Evolutionary conservation across 2,888 invertebrate species (phyloP).

Genomic region (Meiosimyza platycephala): DNA sequence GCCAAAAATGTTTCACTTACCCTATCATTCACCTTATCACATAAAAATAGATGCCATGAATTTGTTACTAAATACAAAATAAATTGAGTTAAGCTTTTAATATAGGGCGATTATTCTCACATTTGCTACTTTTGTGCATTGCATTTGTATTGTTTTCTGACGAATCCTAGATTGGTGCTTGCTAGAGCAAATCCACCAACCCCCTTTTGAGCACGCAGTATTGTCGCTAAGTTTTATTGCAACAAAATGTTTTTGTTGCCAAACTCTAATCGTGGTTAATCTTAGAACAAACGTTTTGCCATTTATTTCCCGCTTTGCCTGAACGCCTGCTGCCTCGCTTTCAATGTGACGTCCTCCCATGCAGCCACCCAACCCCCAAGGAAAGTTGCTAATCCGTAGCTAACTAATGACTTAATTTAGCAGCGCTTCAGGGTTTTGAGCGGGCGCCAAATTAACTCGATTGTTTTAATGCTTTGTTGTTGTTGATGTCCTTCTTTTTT

Average conservation of each 20-base stretch:
- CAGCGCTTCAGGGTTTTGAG: constrained; percentile 64
- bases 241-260: constrained; percentile 34
- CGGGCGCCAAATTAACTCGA: constrained; percentile 63
- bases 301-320: constrained; percentile 63
- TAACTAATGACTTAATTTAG: constrained; percentile 69
- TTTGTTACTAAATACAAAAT: constrained; percentile 3
- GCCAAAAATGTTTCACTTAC: too few relatives aligned
- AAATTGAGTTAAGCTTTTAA: constrained; percentile 59
- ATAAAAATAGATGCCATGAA: too few relatives aligned
- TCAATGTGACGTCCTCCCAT: constrained; percentile 33
- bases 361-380: constrained; percentile 3
- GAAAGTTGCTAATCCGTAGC: constrained; percentile 44
- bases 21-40: too few relatives aligned
- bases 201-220: background rate
- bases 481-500: constrained; percentile 45
- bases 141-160: background rate
- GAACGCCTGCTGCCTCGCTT: constrained; percentile 16
- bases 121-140: constrained; percentile 61
- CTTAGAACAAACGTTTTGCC: constrained; percentile 66
- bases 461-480: constrained; percentile 50
- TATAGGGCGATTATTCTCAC: constrained; percentile 65
- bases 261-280: constrained; percentile 64
- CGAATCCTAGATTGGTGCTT: background rate
- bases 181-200: background rate
- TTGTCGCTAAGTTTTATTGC: constrained; percentile 34